Base-by-base conservation (phyloP, 23 tunicate species). In the Clavelina lepadiformis region DNA sequence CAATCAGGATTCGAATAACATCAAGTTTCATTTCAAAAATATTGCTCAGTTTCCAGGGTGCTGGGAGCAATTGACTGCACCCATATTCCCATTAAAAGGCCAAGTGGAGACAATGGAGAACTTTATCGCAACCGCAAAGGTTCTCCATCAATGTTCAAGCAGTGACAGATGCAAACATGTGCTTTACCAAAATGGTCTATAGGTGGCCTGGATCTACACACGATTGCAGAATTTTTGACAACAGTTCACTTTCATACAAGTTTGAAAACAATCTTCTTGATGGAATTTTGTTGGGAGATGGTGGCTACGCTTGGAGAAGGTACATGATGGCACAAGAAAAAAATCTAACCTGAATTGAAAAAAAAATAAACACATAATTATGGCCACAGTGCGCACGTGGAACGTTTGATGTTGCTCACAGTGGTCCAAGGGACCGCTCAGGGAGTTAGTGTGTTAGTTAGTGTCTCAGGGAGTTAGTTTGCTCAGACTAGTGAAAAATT, bases 301-400 rank as follows among this genome's bases (percentile, higher is more conserved):
- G 36, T 33, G 80, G 91, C 23, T 82, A 74, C 56, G 62, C 75
- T 3, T 74, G 80, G 23, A 57, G 51, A 35, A n/a, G 22, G 0
- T 82, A 82, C 44, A 23, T 82, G 33, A 73, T 82, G 91, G 74
- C 81, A 22, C 91, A n/a, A n/a, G n/a, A n/a, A n/a, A n/a, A n/a
- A n/a, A n/a, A n/a, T n/a, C n/a, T n/a, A n/a, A n/a, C n/a, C n/a
- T n/a, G n/a, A n/a, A n/a, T n/a, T n/a, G n/a, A n/a, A n/a, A n/a
- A n/a, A n/a, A n/a, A n/a, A n/a, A n/a, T n/a, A n/a, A n/a, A n/a
- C n/a, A n/a, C n/a, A n/a, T n/a, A n/a, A n/a, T n/a, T n/a, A n/a
- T n/a, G n/a, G n/a, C n/a, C n/a, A n/a, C n/a, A n/a, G n/a, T n/a
- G n/a, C n/a, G n/a, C n/a, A n/a, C n/a, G n/a, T n/a, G n/a, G n/a